Evolutionary conservation across 2,888 invertebrate species (phyloP).

Genomic region (Synergus laeviventris): DNA sequence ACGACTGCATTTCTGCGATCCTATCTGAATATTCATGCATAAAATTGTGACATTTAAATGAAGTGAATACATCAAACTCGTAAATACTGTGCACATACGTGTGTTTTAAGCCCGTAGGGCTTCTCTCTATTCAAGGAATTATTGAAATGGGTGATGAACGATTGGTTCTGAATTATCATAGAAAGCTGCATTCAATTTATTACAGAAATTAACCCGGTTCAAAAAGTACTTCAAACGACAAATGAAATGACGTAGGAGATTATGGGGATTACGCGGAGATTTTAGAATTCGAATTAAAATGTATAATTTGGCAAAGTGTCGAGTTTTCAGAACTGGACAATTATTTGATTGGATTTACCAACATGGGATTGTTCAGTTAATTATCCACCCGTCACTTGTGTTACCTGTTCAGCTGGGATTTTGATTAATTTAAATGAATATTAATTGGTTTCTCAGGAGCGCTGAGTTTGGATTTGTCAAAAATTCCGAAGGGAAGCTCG

Average conservation of each 20-base stretch:
- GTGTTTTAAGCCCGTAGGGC: background rate
- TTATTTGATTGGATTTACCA: background rate
- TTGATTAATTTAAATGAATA: background rate
- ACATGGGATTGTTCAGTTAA: background rate
- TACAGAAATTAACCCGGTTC: background rate
- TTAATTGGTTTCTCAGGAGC: conserved; percentile 75
- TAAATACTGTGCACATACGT: background rate
- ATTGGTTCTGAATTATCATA: background rate
- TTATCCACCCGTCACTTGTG: background rate
- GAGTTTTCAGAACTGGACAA: background rate
- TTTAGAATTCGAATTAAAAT: background rate
- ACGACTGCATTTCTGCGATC: no score
- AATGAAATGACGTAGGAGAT: no score
- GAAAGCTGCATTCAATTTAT: background rate
- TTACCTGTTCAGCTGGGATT: background rate
- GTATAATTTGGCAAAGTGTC: background rate
- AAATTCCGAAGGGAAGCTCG: conserved; percentile 79
- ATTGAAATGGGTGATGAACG: background rate
- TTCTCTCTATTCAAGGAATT: background rate
- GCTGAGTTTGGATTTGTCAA: conserved; percentile 80
- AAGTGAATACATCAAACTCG: background rate
- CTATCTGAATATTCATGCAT: background rate
- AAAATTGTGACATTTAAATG: background rate
- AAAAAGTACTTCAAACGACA: background rate
- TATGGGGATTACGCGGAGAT: background rate